These are phyloP conservation scores for Cervus canadensis DNA, from an alignment of 2,113 vertebrate species.

Conservation along the genomic window DNA sequence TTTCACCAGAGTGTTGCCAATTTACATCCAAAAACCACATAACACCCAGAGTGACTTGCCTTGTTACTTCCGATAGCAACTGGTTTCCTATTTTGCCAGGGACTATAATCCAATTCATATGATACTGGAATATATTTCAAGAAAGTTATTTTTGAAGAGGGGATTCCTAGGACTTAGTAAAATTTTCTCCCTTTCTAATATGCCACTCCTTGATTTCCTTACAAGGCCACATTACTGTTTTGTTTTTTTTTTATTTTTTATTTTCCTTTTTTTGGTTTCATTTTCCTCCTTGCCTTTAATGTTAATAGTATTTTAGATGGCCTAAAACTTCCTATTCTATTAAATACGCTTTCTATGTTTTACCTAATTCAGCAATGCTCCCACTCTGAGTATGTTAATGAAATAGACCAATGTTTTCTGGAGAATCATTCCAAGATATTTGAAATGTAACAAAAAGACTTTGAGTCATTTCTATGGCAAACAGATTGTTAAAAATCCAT, in stretches of 20 bases:
- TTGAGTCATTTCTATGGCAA: not conserved
- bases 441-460: not conserved
- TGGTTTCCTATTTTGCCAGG: constrained; percentile 54
- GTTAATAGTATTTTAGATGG: constrained; percentile 1
- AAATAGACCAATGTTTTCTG: not conserved
- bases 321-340: not conserved
- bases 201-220: constrained; percentile 15
- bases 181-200: constrained; percentile 31
- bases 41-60: not conserved
- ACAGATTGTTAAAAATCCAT: not conserved
- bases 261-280: not conserved
- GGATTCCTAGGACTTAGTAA: constrained; percentile 59
- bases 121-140: constrained; percentile 63
- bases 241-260: constrained; percentile 16
- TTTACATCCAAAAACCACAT: constrained; percentile 17
- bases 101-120: constrained; percentile 52
- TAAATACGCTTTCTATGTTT: not conserved
- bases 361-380: not conserved
- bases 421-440: not conserved
- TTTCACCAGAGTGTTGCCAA: not conserved
- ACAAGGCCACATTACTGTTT: not conserved
- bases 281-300: not conserved
- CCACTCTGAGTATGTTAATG: not conserved
- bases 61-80: constrained; percentile 58
- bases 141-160: constrained; percentile 62